phyloP scores from a whole-genome alignment of 2,113 vertebrate genomes.

The Glaucomys volans region DNA sequence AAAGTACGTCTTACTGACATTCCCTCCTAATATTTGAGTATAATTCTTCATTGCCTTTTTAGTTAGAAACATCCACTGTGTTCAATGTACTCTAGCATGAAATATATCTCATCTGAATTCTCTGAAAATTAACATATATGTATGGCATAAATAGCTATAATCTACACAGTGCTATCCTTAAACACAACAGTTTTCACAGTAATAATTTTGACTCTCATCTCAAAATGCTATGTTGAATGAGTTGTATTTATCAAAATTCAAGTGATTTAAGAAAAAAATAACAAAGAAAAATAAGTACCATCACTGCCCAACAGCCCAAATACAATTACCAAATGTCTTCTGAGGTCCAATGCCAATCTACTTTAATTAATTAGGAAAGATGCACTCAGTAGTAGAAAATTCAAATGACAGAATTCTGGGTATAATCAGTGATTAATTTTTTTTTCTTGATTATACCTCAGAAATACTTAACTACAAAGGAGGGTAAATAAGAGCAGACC shows the following conservation, averaged over 20 bases:
- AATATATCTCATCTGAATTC: neutral
- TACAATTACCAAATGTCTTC: constrained; percentile 23
- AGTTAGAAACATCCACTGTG: neutral
- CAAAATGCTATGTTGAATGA: constrained; percentile 28
- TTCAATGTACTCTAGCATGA: neutral
- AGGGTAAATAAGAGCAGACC: neutral
- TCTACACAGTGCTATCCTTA: neutral
- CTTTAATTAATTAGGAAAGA: neutral
- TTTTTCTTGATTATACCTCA: too few species aligned
- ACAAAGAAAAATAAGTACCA: neutral
- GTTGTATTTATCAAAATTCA: constrained; percentile 40
- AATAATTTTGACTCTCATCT: neutral
- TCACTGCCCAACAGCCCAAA: neutral
- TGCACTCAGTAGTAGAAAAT: neutral
- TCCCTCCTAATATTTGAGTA: neutral
- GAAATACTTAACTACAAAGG: neutral
- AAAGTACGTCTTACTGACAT: neutral
- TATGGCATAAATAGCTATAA: neutral
- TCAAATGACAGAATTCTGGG: neutral
- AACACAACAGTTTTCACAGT: neutral
- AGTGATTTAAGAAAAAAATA: neutral
- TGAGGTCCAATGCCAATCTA: neutral
- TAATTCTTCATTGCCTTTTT: neutral
- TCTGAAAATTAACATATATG: neutral
- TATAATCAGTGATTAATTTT: neutral